A percentile compares a stretch with the other conserved stretches of the same genome.
Conservation (phyloP, 2,797 vertebrate species). For the Spatula clypeata region DNA sequence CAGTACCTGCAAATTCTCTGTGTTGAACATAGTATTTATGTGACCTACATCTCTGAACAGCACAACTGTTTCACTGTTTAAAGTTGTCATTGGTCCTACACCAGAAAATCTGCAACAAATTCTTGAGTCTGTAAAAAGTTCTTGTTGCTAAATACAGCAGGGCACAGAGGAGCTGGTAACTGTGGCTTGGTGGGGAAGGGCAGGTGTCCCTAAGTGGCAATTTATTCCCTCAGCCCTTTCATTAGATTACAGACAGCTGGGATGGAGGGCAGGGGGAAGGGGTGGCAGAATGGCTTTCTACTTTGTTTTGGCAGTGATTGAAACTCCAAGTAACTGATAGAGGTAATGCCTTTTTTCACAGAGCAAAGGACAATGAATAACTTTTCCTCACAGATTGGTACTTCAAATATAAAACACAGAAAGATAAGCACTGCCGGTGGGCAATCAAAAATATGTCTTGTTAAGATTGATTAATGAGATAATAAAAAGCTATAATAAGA, state of each 20-base stretch:
- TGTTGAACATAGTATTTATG: background rate
- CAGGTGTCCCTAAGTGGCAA: background rate
- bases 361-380: background rate
- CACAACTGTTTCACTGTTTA: background rate
- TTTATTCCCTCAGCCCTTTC: background rate
- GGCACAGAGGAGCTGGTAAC: background rate
- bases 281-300: background rate
- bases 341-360: background rate
- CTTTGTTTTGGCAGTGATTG: background rate
- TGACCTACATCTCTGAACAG: background rate
- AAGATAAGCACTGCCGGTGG: conserved; percentile 18
- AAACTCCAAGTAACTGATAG: background rate
- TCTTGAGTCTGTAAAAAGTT: background rate
- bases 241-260: background rate
- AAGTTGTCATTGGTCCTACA: background rate
- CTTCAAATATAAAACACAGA: conserved; percentile 45
- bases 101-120: background rate
- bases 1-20: background rate
- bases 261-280: background rate
- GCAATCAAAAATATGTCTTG: conserved; percentile 62
- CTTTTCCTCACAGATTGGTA: conserved; percentile 4
- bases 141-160: background rate
- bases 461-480: conserved; percentile 69
- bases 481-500: conserved; percentile 60
- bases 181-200: background rate